These are phyloP conservation scores for Mythimna vitellina DNA, from an alignment of 2,888 invertebrate genomes.

Conservation along the genomic window DNA sequence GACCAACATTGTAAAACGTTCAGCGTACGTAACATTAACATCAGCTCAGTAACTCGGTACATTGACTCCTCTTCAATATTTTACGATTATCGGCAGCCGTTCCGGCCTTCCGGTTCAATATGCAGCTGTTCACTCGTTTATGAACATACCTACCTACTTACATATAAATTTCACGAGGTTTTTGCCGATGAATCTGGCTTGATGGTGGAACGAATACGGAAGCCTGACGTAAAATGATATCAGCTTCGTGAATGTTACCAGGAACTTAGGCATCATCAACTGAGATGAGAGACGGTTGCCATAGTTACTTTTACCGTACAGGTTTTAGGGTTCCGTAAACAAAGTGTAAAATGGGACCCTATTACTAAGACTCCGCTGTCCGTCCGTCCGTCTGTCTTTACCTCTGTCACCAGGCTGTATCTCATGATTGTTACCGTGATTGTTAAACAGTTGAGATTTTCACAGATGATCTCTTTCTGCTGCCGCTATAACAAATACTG, in stretches of 20 bases:
- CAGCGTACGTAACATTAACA: constrained; percentile 42
- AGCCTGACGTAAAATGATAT: constrained; percentile 3
- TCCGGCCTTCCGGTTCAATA: constrained; percentile 59
- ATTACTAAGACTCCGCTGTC: no score
- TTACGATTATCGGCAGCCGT: constrained; percentile 63
- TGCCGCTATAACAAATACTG: no score
- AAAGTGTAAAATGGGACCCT: no score
- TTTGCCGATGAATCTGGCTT: constrained; percentile 22
- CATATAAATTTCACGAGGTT: constrained; percentile 26
- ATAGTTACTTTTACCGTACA: neutral
- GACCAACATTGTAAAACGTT: constrained; percentile 13
- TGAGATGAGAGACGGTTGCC: constrained; percentile 1
- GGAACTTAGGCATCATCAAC: neutral
- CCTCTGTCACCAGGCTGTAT: no score
- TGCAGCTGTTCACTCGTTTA: constrained; percentile 56
- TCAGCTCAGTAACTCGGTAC: constrained; percentile 51
- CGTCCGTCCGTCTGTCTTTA: no score
- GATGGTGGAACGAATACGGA: neutral
- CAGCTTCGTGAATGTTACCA: neutral
- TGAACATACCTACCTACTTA: constrained; percentile 30
- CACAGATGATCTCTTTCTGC: no score
- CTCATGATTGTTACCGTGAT: no score
- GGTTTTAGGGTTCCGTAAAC: neutral
- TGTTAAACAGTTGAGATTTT: no score
- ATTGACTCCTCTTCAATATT: constrained; percentile 67